A percentile compares a stretch with the other conserved stretches of the same genome.
These are phyloP conservation scores for Apaloderma vittatum DNA, from an alignment of 2,113 vertebrate species.

Conservation along the genomic window DNA sequence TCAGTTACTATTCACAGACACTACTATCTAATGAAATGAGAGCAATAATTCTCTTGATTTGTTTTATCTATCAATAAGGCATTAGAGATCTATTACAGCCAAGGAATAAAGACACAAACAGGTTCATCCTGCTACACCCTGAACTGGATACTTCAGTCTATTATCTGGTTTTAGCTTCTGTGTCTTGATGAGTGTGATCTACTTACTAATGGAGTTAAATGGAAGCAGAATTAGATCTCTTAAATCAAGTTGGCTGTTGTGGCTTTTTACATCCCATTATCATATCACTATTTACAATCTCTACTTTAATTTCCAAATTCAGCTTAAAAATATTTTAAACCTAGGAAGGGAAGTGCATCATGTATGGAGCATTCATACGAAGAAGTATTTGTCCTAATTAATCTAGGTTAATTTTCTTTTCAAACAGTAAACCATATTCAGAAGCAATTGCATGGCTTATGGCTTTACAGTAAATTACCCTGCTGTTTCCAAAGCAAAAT, in stretches of 20 bases:
- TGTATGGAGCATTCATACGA: neutral
- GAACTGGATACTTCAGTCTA: neutral
- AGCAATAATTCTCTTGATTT: neutral
- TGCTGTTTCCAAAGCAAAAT: neutral
- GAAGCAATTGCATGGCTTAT: neutral
- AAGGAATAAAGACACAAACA: neutral
- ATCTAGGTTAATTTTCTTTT: neutral
- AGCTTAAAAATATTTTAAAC: neutral
- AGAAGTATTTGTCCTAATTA: neutral
- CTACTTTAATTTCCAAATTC: neutral
- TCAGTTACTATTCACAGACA: neutral
- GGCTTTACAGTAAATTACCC: neutral
- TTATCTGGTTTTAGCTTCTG: neutral
- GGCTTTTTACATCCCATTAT: neutral
- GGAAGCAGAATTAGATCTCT: neutral
- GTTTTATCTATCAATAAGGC: neutral
- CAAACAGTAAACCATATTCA: neutral
- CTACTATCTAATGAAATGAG: neutral
- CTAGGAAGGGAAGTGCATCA: neutral
- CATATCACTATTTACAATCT: neutral
- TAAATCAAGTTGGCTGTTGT: neutral
- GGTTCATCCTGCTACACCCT: neutral
- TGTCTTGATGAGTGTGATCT: neutral
- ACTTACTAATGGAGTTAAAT: neutral
- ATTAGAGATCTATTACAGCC: neutral